These are phyloP conservation scores for Pristionchus mayeri DNA, from an alignment of 2,888 invertebrate genomes.

Conservation along the genomic window DNA sequence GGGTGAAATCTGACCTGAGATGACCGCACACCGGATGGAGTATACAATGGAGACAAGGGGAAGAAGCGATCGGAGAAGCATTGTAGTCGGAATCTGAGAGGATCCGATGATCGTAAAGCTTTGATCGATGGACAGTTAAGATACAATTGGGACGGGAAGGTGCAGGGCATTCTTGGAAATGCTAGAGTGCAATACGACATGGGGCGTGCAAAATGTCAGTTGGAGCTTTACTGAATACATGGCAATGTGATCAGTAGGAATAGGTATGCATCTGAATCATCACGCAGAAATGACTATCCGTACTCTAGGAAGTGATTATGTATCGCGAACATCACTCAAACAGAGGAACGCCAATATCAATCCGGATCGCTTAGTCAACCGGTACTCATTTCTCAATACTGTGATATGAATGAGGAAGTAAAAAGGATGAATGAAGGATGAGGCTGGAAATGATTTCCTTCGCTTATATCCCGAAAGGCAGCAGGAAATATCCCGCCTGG, in stretches of 20 bases:
- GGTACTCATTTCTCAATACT: too few relatives aligned
- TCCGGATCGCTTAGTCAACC: conserved; percentile 12
- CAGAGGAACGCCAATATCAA: conserved; percentile 14
- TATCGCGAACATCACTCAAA: neutral
- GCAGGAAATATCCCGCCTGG: neutral
- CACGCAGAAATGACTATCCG: too few relatives aligned
- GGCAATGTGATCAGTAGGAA: too few relatives aligned
- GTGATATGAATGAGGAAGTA: neutral
- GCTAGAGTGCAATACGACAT: neutral
- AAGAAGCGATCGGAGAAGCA: neutral
- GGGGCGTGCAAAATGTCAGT: too few relatives aligned
- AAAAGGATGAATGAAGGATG: neutral
- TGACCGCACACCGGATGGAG: neutral
- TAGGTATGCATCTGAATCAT: neutral
- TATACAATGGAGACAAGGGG: neutral
- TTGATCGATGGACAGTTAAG: neutral
- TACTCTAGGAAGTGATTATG: neutral
- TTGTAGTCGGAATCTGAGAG: neutral
- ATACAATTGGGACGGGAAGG: neutral
- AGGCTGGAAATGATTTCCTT: neutral
- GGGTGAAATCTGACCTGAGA: conserved; percentile 29
- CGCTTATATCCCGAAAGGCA: neutral
- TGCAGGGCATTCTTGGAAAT: neutral
- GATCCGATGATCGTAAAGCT: neutral
- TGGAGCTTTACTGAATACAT: neutral